These are phyloP conservation scores for Fukomys damarensis DNA, from an alignment of 2,113 vertebrate species.

Conservation along the genomic window DNA sequence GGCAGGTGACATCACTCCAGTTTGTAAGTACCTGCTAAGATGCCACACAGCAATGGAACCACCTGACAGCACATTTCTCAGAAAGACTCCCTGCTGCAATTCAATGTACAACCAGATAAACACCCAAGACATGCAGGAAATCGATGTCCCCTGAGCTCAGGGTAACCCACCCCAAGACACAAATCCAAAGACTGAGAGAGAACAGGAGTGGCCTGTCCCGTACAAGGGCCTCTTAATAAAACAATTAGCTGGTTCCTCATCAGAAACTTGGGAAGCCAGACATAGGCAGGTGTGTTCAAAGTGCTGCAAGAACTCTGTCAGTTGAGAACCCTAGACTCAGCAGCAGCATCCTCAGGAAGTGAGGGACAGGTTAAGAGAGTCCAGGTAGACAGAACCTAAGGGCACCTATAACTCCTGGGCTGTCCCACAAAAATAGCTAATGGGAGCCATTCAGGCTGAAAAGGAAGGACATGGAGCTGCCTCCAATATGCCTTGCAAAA, in stretches of 20 bases:
- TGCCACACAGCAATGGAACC: background rate
- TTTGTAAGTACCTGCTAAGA: background rate
- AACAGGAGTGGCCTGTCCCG: background rate
- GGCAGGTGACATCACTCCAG: background rate
- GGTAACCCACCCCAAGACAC: background rate
- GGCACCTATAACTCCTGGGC: background rate
- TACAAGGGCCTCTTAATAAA: background rate
- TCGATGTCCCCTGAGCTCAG: background rate
- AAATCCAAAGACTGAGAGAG: background rate
- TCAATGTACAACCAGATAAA: background rate
- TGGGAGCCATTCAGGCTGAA: background rate
- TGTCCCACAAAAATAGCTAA: fast-evolving
- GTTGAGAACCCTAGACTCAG: background rate
- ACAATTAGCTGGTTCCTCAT: background rate
- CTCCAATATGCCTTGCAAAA: background rate
- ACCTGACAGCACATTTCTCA: background rate
- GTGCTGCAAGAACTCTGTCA: background rate
- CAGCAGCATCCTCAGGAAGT: background rate
- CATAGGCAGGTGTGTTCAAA: background rate
- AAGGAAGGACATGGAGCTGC: background rate
- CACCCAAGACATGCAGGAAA: background rate
- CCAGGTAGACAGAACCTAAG: background rate
- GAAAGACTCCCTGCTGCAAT: too few relatives aligned
- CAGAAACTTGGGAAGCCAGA: background rate
- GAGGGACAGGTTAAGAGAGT: background rate